Conservation (phyloP, 2,888 invertebrate species). For the Dasypogon diadema region DNA sequence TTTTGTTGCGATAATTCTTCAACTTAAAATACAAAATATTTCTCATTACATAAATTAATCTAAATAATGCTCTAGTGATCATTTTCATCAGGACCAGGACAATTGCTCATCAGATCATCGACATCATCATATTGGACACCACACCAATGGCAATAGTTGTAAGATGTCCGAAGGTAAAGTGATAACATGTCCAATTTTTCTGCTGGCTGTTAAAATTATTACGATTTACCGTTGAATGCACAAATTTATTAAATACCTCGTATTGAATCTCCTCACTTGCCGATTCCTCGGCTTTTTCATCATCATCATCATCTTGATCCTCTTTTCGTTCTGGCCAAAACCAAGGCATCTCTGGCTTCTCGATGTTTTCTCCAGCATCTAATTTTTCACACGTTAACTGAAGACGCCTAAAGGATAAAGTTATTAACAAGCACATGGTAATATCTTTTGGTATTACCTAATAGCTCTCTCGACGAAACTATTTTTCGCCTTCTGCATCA, state of each 20-base stretch:
- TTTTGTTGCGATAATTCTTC: too few species aligned
- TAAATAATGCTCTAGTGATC: slow-evolving; percentile 75
- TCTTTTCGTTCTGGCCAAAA: slow-evolving; percentile 73
- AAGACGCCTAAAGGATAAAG: slow-evolving; percentile 66
- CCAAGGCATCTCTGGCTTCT: slow-evolving; percentile 71
- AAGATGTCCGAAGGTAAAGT: slow-evolving; percentile 76
- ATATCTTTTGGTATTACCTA: slow-evolving; percentile 60
- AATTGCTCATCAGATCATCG: slow-evolving; percentile 73
- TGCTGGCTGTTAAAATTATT: slow-evolving; percentile 61
- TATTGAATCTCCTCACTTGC: slow-evolving; percentile 60
- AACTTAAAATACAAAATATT: too few species aligned
- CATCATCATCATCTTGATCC: slow-evolving; percentile 58
- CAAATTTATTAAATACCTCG: too few species aligned
- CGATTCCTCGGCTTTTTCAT: slow-evolving; percentile 64
- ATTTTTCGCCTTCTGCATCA: slow-evolving; percentile 70
- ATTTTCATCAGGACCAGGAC: slow-evolving; percentile 76
- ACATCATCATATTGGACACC: slow-evolving; percentile 76
- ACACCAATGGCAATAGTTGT: slow-evolving; percentile 86
- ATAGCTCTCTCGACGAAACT: slow-evolving; percentile 69
- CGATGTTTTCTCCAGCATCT: slow-evolving; percentile 72
- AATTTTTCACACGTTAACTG: slow-evolving; percentile 71
- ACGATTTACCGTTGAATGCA: too few species aligned
- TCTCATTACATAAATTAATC: too few species aligned
- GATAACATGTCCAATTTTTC: slow-evolving; percentile 75
- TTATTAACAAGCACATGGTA: too few species aligned